phyloP scores from a whole-genome alignment of 1,140 invertebrate species.

The Tribolium castaneum region DNA sequence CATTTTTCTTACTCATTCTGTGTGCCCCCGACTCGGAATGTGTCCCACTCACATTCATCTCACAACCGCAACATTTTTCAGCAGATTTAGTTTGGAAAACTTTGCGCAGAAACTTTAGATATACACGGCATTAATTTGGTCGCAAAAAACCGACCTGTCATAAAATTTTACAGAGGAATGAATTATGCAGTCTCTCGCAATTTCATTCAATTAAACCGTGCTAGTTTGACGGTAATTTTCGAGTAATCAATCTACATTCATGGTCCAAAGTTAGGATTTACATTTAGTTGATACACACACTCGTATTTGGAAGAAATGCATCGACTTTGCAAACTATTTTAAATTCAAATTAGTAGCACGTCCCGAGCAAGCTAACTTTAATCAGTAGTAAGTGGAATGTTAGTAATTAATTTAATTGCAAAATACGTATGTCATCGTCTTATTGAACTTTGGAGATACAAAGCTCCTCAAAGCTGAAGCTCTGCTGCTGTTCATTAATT shows the following conservation, averaged over 20 bases:
- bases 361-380: conserved; percentile 14
- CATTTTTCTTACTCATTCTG: conserved; percentile 29
- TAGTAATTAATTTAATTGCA: conserved; percentile 34
- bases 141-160: background rate
- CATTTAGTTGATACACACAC: background rate
- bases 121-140: background rate
- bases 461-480: conserved; percentile 19
- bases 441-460: conserved; percentile 30
- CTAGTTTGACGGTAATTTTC: background rate
- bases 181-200: background rate
- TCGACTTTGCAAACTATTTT: conserved; percentile 10
- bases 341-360: conserved; percentile 12
- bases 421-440: conserved; percentile 34
- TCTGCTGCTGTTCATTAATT: conserved; percentile 20
- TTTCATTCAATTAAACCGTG: background rate
- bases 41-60: conserved; percentile 31
- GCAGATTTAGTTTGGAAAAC: conserved; percentile 26
- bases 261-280: background rate
- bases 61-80: conserved; percentile 27
- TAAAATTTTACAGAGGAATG: background rate
- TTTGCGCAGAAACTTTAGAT: conserved; percentile 12
- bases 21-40: background rate
- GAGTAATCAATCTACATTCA: background rate
- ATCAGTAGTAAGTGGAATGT: conserved; percentile 32
- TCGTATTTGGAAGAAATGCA: background rate